A percentile compares a stretch with the other conserved stretches of the same genome.
phyloP scores from a whole-genome alignment of 2,113 vertebrate genomes.

The Amblyopsis rosae region DNA sequence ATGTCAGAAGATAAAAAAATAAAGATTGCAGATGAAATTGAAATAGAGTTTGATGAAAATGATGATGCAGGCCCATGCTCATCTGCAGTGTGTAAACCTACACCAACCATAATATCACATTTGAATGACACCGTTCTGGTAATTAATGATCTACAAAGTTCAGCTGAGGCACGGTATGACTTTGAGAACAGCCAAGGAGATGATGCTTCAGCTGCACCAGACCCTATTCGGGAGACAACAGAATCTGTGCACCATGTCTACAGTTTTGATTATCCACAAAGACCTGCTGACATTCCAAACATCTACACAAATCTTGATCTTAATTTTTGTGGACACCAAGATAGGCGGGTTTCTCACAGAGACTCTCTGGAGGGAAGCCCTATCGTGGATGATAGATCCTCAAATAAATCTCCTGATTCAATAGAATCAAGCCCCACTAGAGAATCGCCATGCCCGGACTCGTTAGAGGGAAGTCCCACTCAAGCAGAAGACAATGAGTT shows the following conservation, averaged over 20 bases:
- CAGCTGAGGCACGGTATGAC: not conserved
- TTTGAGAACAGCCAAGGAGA: constrained; percentile 9
- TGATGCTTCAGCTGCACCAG: not conserved
- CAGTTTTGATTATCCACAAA: constrained; percentile 72
- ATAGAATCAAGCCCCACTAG: constrained; percentile 92
- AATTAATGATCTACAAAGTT: not conserved
- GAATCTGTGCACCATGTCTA: constrained; percentile 50
- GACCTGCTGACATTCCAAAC: constrained; percentile 76
- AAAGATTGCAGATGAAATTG: not conserved
- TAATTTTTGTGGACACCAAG: constrained; percentile 74
- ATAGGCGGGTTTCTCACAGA: constrained; percentile 76
- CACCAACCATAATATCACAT: not conserved
- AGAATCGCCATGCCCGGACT: constrained; percentile 90
- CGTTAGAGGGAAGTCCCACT: constrained; percentile 90
- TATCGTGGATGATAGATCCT: constrained; percentile 87
- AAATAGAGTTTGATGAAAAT: not conserved
- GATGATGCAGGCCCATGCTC: constrained; percentile 3
- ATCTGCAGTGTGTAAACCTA: constrained; percentile 22
- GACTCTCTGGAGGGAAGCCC: constrained; percentile 94
- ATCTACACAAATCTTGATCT: constrained; percentile 66
- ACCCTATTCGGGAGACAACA: constrained; percentile 14
- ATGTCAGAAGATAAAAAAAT: not conserved
- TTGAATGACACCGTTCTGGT: not conserved
- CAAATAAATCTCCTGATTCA: constrained; percentile 93
- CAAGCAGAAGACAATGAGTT: constrained; percentile 68